These are phyloP conservation scores for Lamellibrachia columna DNA, from an alignment of 2,888 invertebrate species.

Conservation along the genomic window DNA sequence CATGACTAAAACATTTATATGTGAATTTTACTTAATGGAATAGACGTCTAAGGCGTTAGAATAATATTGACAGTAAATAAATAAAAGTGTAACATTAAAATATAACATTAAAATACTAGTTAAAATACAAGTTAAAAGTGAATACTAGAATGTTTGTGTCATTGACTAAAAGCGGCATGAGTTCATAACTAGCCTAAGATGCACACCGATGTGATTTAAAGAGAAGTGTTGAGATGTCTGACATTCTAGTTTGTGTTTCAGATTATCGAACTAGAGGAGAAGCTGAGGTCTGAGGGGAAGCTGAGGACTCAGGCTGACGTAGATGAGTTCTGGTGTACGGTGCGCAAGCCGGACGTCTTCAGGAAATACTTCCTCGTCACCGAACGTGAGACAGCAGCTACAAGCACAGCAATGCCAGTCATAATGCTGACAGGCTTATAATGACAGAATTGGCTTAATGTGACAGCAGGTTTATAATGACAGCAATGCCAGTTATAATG, in stretches of 20 bases:
- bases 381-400: background rate
- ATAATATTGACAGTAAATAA: no score
- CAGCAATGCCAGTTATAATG: background rate
- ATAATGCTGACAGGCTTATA: background rate
- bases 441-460: background rate
- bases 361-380: conserved; percentile 43
- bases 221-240: background rate
- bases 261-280: conserved; percentile 54
- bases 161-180: no score
- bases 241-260: conserved; percentile 33
- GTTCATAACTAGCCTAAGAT: no score
- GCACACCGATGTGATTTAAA: no score
- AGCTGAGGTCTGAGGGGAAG: conserved; percentile 52
- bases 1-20: no score
- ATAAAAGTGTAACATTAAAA: no score
- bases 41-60: no score
- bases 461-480: background rate
- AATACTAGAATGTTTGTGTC: no score
- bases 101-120: no score
- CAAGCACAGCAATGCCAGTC: background rate
- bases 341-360: conserved; percentile 51
- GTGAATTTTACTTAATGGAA: no score
- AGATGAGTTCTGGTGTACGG: conserved; percentile 51
- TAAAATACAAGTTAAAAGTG: no score
- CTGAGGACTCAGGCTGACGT: conserved; percentile 50